Conservation (phyloP, 2,113 vertebrate genomes). For the Cromileptes altivelis region DNA sequence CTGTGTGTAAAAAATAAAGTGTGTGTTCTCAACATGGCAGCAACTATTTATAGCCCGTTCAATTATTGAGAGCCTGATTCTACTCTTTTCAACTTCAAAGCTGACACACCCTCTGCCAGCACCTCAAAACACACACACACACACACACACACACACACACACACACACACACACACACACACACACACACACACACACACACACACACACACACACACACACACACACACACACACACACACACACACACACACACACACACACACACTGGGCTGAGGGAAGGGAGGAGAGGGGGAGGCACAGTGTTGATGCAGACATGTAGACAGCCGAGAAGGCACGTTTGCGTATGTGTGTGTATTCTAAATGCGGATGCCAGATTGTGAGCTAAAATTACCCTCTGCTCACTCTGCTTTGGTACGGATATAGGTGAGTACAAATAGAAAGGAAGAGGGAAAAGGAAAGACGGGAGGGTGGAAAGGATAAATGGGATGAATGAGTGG, state of each 20-base stretch:
- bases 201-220: neutral
- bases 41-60: conserved; percentile 69
- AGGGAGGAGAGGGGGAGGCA: too few species aligned
- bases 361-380: conserved; percentile 34
- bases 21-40: conserved; percentile 68
- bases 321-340: conserved; percentile 13
- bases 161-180: neutral
- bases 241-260: neutral
- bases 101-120: neutral
- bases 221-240: neutral
- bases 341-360: conserved; percentile 15
- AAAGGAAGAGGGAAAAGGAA: neutral
- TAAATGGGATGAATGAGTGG: conserved; percentile 7
- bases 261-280: neutral
- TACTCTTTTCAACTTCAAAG: conserved; percentile 53
- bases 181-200: neutral
- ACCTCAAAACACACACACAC: neutral
- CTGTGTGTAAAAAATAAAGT: conserved; percentile 57
- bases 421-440: conserved; percentile 1
- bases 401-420: conserved; percentile 16
- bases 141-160: neutral
- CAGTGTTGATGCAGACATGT: conserved; percentile 12
- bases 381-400: conserved; percentile 34
- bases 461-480: conserved; percentile 6
- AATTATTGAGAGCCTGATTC: conserved; percentile 53